Base-by-base conservation (phyloP, 2,113 vertebrate genomes). In the Nothocercus nigrocapillus region DNA sequence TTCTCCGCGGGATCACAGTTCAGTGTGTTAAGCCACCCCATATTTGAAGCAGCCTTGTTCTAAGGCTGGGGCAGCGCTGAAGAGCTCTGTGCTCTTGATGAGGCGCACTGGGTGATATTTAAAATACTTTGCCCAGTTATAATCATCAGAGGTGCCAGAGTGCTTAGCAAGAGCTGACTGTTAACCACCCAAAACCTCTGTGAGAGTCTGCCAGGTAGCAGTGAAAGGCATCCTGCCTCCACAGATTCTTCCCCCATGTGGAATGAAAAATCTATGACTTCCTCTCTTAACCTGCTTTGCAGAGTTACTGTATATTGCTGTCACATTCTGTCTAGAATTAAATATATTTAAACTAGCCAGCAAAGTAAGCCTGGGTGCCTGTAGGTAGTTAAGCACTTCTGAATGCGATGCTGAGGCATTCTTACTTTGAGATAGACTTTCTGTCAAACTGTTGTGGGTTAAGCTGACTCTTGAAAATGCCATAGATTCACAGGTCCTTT, bases 221-320 rank as follows among this genome's bases (percentile, higher is more conserved):
- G 61, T 72, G 80, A 28, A 59, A 19, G 13, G 20, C 3, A 13
- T 73, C 83, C 25, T 90, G 25, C 38, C 53, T 84, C 36, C 69
- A 36, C 30, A 27, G 32, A 42, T 18, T 59, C n/a, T 53, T 81
- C 32, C 22, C 47, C 44, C 11, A 7, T 3, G 19, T n/a, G 38
- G 78, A 49, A 54, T 27, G 34, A 73, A 32, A 11, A 79, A 11
- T 12, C 21, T 59, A n/a, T 36, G 51, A 22, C 47, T 84, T 56
- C 30, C 42, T 25, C 11, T 22, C 66, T 22, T 76, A 66, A 82
- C 58, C 73, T 2, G 15, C 82, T 94, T 61, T 84, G 62, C 56
- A 86, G 90, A 93, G 68, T 75, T 78, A 20, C 69, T 79, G 13
- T 3, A 2, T 88, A 27, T 76, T 82, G 74, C 66, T 95, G 73